Conservation (phyloP, 2,888 invertebrate genomes). For the Conus canariensis region DNA sequence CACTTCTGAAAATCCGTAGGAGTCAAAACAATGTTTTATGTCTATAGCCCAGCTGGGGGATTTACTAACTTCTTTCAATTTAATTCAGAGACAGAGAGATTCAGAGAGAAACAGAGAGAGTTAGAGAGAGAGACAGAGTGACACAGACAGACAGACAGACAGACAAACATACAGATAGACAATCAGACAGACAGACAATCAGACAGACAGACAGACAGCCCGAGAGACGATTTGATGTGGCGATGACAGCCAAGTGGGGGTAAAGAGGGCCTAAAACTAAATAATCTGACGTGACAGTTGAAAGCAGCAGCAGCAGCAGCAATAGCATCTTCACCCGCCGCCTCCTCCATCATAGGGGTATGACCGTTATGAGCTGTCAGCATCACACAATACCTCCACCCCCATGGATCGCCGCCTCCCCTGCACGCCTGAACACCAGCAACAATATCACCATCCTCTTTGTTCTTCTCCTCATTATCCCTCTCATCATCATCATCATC, state of each 20-base stretch:
- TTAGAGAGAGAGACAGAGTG: neutral
- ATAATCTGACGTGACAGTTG: neutral
- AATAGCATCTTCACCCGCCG: no score
- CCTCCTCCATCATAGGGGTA: neutral
- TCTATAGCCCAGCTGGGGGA: no score
- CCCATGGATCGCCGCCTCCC: neutral
- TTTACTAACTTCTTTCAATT: no score
- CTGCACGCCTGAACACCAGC: no score
- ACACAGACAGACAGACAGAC: neutral
- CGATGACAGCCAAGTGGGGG: neutral
- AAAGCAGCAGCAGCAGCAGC: neutral
- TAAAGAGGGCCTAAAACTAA: neutral
- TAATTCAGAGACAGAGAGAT: neutral
- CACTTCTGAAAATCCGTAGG: no score
- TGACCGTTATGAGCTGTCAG: neutral
- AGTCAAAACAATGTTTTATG: no score
- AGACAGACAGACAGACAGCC: no score
- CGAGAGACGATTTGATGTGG: no score
- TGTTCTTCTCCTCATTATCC: neutral
- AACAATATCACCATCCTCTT: neutral
- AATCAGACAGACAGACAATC: neutral
- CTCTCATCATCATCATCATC: conserved; percentile 27
- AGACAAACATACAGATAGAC: neutral
- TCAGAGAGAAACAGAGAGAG: neutral
- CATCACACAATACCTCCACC: neutral